Conservation (phyloP, 1,140 invertebrate species). For the Drosophila hydei region DNA sequence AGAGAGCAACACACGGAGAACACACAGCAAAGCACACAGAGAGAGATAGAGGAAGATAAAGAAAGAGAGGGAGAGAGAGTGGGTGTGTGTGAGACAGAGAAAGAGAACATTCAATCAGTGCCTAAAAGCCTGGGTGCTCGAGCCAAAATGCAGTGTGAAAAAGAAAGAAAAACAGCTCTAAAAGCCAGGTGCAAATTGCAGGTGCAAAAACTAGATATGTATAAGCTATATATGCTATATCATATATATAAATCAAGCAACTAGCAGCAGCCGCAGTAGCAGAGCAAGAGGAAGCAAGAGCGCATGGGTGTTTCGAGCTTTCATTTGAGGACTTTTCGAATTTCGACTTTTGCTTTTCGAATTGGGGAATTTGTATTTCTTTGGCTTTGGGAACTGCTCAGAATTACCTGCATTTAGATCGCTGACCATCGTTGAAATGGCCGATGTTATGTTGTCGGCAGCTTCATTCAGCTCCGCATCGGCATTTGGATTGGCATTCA, state of each 20-base stretch:
- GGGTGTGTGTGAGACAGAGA: neutral
- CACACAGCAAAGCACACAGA: conserved; percentile 50
- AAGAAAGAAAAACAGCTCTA: conserved; percentile 32
- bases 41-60: conserved; percentile 6
- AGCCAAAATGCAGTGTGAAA: conserved; percentile 51
- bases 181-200: conserved; percentile 46
- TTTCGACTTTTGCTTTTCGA: neutral
- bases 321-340: neutral
- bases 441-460: conserved; percentile 97
- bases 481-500: conserved; percentile 51
- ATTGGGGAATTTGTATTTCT: neutral
- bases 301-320: conserved; percentile 21
- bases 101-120: conserved; percentile 54
- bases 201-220: conserved; percentile 43
- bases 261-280: conserved; percentile 37
- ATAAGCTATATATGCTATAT: neutral
- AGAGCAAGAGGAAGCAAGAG: conserved; percentile 33
- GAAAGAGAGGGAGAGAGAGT: conserved; percentile 20
- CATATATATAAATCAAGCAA: conserved; percentile 23
- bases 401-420: conserved; percentile 95
- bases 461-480: conserved; percentile 87
- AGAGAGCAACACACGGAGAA: conserved; percentile 48
- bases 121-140: conserved; percentile 56
- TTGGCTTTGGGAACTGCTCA: conserved; percentile 14
- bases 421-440: conserved; percentile 97